Base-by-base conservation (phyloP, 2,888 invertebrate genomes). In the Nomada ferruginata region DNA sequence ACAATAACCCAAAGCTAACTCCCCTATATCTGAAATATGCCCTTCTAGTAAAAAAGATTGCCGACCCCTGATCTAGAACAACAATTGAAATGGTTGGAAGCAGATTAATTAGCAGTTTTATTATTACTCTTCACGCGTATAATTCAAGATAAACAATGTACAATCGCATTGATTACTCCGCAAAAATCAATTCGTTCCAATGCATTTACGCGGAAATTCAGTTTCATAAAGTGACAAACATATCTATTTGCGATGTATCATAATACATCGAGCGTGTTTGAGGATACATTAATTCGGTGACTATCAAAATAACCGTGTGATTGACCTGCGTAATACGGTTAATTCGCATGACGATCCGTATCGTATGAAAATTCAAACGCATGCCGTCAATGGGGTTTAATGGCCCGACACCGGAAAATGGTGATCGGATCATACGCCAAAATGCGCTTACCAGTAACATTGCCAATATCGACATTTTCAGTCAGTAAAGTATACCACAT, bases 321-420 rank as follows among this genome's bases (percentile, higher is more conserved):
- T 82, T 82, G 79, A 82, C 55, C 73, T 68, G 50, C 26, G 57
- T 80, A 79, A 87, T 82, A 65, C 52, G 60, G 74, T 64, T 84
- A 87, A 87, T 84, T 87, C 76, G 76, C 69, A 64, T 79, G 71
- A 74, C 65, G 57, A 55, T 26, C 55, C 57, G 60, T n/a, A 59
- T 79, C 59, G 42, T 65, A 79, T 79, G 86, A 85, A 84, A 86
- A 85, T 85, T 79, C 84, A 74, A 86, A 59, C 59, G 74, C 63
- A 13, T 18, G 44, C 55, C 75, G 57, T 66, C 80, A 76, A 74
- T 78, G 68, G 66, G 59, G 83, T 80, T 76, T 86, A 85, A 86
- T 85, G 78, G 64, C 18, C 84, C 79, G 50, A 44, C 65, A 57
- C 60, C 65, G 59, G 69, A 29, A 64, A 70, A 75, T 75, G 29